Evolutionary conservation across 2,888 invertebrate genomes (phyloP).

Genomic region (Acleris laterana): DNA sequence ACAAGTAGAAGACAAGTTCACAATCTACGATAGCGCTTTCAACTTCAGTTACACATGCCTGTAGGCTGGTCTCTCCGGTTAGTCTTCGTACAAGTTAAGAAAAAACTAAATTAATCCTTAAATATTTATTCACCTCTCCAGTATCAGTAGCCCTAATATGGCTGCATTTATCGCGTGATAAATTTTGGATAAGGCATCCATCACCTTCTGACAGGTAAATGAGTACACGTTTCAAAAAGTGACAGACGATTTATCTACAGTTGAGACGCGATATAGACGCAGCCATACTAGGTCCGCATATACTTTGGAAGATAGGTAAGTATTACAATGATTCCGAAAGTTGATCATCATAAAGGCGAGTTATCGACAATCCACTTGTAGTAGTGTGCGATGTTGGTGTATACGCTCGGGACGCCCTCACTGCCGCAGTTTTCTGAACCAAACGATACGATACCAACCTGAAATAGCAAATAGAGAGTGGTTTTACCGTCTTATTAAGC

Average conservation of each 20-base stretch:
- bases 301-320: neutral
- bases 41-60: neutral
- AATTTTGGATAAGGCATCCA: too few species aligned
- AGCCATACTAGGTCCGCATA: too few species aligned
- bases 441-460: conserved; percentile 92
- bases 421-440: conserved; percentile 91
- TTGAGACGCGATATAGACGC: too few species aligned
- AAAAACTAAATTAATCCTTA: neutral
- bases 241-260: too few species aligned
- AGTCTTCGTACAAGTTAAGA: neutral
- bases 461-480: conserved; percentile 39
- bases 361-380: conserved; percentile 90
- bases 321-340: conserved; percentile 15
- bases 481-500: too few species aligned
- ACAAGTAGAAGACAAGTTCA: too few species aligned
- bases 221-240: too few species aligned
- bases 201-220: too few species aligned
- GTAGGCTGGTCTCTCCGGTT: neutral
- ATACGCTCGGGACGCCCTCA: conserved; percentile 89
- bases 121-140: neutral
- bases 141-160: too few species aligned
- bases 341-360: conserved; percentile 67
- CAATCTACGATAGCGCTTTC: too few species aligned
- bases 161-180: too few species aligned
- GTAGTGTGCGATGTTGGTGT: conserved; percentile 90